Evolutionary conservation across 53 echinoderm and acorn worm genomes (phyloP), one percentile per base, ranked within the genome.

Genomic region (Holothuria leucospilota): DNA sequence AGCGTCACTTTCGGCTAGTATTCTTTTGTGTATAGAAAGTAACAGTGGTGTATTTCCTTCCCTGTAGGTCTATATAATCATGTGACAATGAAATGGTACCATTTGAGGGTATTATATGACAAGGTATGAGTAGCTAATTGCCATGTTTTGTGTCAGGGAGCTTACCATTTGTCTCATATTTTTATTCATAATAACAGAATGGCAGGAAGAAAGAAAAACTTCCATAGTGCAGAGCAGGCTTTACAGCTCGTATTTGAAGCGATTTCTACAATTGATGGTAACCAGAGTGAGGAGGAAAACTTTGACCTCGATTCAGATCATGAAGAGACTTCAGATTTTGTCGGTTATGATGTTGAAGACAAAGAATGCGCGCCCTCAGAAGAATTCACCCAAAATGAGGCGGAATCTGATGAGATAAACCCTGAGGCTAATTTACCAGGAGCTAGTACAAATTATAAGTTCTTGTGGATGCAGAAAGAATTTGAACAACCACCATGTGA

Each of bases 191-290:
- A 42, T n/a, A 42, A 42, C 64, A 63, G 64, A 63, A 63, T 63
- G 64, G 64, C 64, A 63, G 64, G 64, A 63, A 63, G 64, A 63
- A 63, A 20, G 12, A 13, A 63, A 63, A 63, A 63, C 5, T 21
- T 63, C 63, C 25, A 63, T 25, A 70, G 29, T 70, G 71, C 71
- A 70, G 71, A 71, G 29, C 34, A 71, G 71, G 71, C 71, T 71
- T 71, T 71, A 29, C 71, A 71, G 30, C 34, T 39, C 30, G 29
- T 71, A 34, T 34, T 71, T 20, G 71, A 71, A 29, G 71, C 10
- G 4, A 70, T 70, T 70, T 28, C 29, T 70, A 38, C 39, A 70
- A 70, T 70, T 38, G 71, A 70, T 70, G 71, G 71, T 38, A 70
- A 70, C 39, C 71, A 70, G 28, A 71, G 71, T 39, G 71, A 71